A percentile compares a stretch with the other conserved stretches of the same genome.
These are phyloP conservation scores for Alosa sapidissima DNA, from an alignment of 2,797 vertebrate genomes.

Conservation along the genomic window DNA sequence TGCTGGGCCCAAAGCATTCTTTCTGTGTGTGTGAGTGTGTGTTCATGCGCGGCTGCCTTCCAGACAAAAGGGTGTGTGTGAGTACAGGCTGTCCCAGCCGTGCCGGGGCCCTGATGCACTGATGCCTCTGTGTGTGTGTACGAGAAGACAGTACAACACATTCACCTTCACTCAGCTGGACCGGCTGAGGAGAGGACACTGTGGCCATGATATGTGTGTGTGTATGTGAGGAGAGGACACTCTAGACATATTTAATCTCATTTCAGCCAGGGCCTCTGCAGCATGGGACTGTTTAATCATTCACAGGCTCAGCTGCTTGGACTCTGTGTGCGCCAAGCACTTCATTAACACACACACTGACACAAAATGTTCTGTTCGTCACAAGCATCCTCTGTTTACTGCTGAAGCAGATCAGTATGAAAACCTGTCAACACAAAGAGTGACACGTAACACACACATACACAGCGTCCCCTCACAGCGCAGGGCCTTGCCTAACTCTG, in stretches of 20 bases:
- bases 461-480: neutral
- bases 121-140: constrained; percentile 23
- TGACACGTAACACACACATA: neutral
- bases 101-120: neutral
- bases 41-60: neutral
- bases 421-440: constrained; percentile 5
- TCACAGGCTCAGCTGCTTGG: constrained; percentile 5
- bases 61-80: constrained; percentile 8
- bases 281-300: constrained; percentile 43
- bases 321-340: constrained; percentile 28
- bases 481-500: neutral
- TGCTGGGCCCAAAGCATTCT: neutral
- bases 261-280: constrained; percentile 38
- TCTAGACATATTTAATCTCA: constrained; percentile 36
- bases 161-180: constrained; percentile 26
- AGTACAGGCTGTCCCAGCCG: constrained; percentile 9
- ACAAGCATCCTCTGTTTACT: constrained; percentile 37
- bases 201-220: neutral
- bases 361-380: constrained; percentile 40
- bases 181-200: neutral
- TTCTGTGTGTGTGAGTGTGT: neutral
- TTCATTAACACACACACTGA: constrained; percentile 42
- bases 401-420: constrained; percentile 38
- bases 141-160: constrained; percentile 32
- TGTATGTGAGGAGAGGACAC: constrained; percentile 20